Conservation (phyloP, 2,888 invertebrate genomes). For the Cepaea hortensis region DNA sequence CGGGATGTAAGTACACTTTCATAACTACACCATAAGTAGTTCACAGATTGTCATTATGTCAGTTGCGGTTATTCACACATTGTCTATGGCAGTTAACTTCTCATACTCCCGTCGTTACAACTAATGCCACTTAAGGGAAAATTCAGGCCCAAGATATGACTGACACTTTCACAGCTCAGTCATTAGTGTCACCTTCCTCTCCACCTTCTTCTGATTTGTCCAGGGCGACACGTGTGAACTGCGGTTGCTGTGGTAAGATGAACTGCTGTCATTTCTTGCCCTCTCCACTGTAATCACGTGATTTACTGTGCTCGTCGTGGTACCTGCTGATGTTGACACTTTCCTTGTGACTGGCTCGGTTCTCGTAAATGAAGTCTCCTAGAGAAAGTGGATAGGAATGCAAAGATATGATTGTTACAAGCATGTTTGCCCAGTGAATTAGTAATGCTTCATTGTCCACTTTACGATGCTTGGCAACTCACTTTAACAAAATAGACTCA, state of each 20-base stretch:
- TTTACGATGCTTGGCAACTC: background rate
- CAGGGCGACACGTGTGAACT: conserved; percentile 42
- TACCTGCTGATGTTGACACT: conserved; percentile 49
- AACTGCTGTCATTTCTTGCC: conserved; percentile 47
- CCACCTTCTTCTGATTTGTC: conserved; percentile 56
- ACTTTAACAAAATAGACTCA: no score
- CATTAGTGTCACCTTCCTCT: conserved; percentile 64
- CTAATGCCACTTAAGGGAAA: background rate
- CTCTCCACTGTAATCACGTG: conserved; percentile 53
- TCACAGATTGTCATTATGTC: no score
- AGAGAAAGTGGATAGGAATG: conserved; percentile 43
- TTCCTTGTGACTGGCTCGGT: conserved; percentile 64
- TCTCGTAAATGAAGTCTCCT: conserved; percentile 67
- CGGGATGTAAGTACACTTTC: no score
- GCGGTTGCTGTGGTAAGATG: conserved; percentile 61
- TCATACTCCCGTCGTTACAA: background rate
- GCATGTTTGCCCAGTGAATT: background rate
- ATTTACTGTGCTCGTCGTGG: conserved; percentile 52
- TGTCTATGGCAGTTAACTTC: no score
- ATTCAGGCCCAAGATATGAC: background rate
- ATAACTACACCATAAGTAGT: no score
- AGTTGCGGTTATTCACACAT: no score
- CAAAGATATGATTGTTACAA: conserved; percentile 1
- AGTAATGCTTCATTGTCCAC: background rate
- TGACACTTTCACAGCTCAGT: conserved; percentile 62